Evolutionary conservation across 2,113 vertebrate genomes (phyloP), one percentile per base, ranked within the genome.

Genomic region (Arvicanthis niloticus): DNA sequence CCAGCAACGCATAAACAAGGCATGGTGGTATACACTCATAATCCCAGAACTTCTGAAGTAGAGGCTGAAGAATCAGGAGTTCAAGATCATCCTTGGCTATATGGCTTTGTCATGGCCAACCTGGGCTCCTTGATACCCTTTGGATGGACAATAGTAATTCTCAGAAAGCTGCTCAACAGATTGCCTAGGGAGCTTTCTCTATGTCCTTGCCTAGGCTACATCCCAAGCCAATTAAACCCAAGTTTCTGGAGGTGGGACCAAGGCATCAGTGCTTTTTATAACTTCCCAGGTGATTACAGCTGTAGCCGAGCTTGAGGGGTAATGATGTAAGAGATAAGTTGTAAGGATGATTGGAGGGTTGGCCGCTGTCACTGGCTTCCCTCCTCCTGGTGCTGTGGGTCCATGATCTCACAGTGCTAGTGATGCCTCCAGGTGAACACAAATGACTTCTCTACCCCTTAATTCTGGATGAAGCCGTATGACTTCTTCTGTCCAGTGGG

Each of bases 171-270:
- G 37, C 53, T 95, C 65, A 75, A 91, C 80, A 65, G 58, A 89
- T 80, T 45, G 75, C 62, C 42, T 82, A 19, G 81, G 91, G 67
- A 91, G 92, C 53, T 88, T 87, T 70, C 75, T 42, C 73, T 19
- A 34, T 26, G 56, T 10, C 68, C 62, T 80, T 91, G 88, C 29
- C 90, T 88, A 91, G 81, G 88, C 40, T 82, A 37, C 1, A 78
- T 88, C 70, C 88, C 77, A 96, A 89, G 76, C 29, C 37, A 96
- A 91, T 91, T 91, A 89, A 90, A 87, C 21, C 24, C 45, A 34
- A 84, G 65, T 85, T 53, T 85, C 94, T 75, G 29, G 68, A 56
- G 68, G 31, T 22, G 48, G 31, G 22, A 73, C 37, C 42, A 73
- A 91, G 80, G 48, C 48, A 45, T 45, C 45, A 88, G 51, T 45